Evolutionary conservation across 2,888 invertebrate species (phyloP).

Genomic region (Habroteleia sp.): DNA sequence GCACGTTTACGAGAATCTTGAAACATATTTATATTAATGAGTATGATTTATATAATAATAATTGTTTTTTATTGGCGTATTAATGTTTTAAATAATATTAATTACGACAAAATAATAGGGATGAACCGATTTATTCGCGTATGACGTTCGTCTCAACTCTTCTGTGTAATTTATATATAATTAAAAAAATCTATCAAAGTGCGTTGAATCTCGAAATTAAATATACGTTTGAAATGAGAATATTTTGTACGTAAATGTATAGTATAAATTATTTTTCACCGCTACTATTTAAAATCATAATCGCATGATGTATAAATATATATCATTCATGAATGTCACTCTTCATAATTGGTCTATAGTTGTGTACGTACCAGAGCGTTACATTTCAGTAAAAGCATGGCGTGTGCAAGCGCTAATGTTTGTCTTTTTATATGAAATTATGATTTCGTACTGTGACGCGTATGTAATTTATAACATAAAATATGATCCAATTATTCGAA

Average conservation of each 20-base stretch:
- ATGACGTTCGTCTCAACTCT: conserved; percentile 2
- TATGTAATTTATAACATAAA: too few species aligned
- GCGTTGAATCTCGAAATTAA: conserved; percentile 19
- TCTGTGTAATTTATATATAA: conserved; percentile 30
- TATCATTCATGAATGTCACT: conserved; percentile 32
- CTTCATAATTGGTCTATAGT: conserved; percentile 13
- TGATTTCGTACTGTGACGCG: too few species aligned
- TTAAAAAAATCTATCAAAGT: conserved; percentile 28
- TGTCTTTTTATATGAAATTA: too few species aligned
- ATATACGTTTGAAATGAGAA: background rate
- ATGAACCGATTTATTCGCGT: background rate
- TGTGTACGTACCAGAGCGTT: conserved; percentile 14
- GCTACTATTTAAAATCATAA: conserved; percentile 31
- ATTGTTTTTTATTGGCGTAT: conserved; percentile 6
- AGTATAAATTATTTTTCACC: conserved; percentile 8
- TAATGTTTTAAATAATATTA: too few species aligned
- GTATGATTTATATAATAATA: conserved; percentile 11
- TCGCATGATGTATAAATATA: conserved; percentile 10
- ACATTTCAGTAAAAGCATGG: conserved; percentile 7
- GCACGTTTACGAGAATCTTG: too few species aligned
- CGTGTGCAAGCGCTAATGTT: conserved; percentile 1
- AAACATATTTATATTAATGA: too few species aligned
- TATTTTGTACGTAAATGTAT: conserved; percentile 15
- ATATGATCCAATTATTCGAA: too few species aligned
- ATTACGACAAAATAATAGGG: conserved; percentile 7